Base-by-base conservation (phyloP, 2,113 vertebrate species). In the Muntiacus reevesi region DNA sequence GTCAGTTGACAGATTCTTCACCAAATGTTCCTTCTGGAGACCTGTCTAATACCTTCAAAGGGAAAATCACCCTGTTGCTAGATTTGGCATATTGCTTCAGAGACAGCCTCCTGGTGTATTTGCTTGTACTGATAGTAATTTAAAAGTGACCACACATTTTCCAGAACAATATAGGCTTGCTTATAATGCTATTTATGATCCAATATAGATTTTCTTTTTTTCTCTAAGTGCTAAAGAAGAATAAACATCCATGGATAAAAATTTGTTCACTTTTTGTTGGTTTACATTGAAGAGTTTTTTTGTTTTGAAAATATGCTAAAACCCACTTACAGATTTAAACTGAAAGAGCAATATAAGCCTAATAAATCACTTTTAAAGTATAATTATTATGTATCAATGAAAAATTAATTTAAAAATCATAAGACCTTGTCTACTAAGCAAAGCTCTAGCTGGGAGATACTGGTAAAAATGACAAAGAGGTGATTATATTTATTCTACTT, bases 21-120 rank as follows among this genome's bases (percentile, higher is more conserved):
- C 85, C 96, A 97, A 97, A 96, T 96, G 96, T 89, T 91, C 91
- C 91, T 85, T 82, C 67, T 95, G 95, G 59, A 97, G 19, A 60
- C 59, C 55, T 67, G 27, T 83, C 4, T 7, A 74, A 64, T 92
- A 50, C 64, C 74, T 95, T 97, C 83, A 92, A 88, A 96, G 88
- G 45, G 45, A 57, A 71, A 28, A 28, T 67, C 76, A 36, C 50
- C 23, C 50, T 28, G 23, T 6, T 79, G 82, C 88, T 74, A 89
- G 62, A 54, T 4, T 59, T 89, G 36, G 57, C 91, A 10, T 27
- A 64, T 83, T 87, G n/a, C 81, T 25, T 45, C 76, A 25, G n/a
- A 79, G 27, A 33, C 74, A 91, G 40, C 6, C 28, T 87, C 47
- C 54, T 27, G 6, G 4, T 59, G 2, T 54, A 17, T 79, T 90